These are phyloP conservation scores for Crossaster papposus DNA, from an alignment of 53 echinoderm and acorn worm species.

Conservation along the genomic window DNA sequence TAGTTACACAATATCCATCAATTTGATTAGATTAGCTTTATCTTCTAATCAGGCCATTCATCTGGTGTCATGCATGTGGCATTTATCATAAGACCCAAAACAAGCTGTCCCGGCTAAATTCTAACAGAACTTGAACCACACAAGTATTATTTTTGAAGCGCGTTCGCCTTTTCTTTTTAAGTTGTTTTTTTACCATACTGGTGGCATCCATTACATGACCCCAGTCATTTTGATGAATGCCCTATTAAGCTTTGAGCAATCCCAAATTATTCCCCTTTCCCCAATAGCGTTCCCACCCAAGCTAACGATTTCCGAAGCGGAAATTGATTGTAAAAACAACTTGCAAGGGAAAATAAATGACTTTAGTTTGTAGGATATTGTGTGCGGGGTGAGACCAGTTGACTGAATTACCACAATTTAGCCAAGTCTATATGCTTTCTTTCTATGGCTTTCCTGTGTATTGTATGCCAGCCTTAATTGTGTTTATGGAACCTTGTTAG, in stretches of 20 bases:
- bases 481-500: constrained; percentile 1
- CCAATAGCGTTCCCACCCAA: not conserved
- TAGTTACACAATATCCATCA: not conserved
- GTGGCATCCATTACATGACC: not conserved
- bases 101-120: not conserved
- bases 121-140: not conserved
- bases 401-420: not conserved
- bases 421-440: not conserved
- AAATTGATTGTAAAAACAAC: constrained; percentile 32
- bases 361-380: not conserved
- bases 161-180: not conserved
- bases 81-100: not conserved
- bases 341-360: not conserved
- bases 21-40: constrained; percentile 9
- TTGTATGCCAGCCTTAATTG: not conserved
- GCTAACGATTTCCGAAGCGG: constrained; percentile 5
- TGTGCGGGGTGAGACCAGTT: not conserved
- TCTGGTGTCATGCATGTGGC: not conserved
- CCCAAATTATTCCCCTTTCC: not conserved
- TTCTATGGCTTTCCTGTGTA: not conserved
- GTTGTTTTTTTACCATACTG: too few relatives aligned
- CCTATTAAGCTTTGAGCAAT: not conserved
- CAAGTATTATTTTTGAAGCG: not conserved
- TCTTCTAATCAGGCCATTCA: not conserved
- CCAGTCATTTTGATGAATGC: constrained; percentile 10